A percentile compares a stretch with the other conserved stretches of the same genome.
phyloP scores from a whole-genome alignment of 2,113 vertebrate species.

The Anseranas semipalmata region DNA sequence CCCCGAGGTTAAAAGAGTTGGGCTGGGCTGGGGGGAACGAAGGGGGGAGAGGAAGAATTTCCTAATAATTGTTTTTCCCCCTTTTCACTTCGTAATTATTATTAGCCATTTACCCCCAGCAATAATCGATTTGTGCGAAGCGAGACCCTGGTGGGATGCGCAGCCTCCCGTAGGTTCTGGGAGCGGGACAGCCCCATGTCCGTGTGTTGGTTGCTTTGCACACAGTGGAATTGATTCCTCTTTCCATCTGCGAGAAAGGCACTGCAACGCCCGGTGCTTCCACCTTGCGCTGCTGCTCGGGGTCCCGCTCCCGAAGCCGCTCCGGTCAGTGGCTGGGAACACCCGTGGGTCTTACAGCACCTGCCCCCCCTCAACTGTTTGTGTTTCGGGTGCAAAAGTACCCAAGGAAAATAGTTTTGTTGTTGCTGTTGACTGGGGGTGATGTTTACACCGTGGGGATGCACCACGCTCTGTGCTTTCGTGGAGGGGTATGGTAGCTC shows the following conservation, averaged over 20 bases:
- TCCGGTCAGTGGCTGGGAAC: no score
- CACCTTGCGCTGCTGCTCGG: no score
- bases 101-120: background rate
- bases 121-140: background rate
- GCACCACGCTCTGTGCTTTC: background rate
- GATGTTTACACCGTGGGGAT: background rate
- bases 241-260: background rate
- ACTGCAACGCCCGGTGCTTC: background rate
- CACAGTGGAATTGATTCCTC: background rate
- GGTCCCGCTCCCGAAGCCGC: background rate
- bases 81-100: background rate
- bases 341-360: background rate
- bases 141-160: fast-evolving
- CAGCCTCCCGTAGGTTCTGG: background rate
- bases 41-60: background rate
- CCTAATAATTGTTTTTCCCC: fast-evolving
- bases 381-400: background rate
- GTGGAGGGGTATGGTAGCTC: background rate
- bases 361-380: fast-evolving
- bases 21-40: background rate
- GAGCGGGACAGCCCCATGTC: background rate
- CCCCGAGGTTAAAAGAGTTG: background rate
- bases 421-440: background rate
- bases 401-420: background rate
- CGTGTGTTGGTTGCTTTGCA: background rate